Evolutionary conservation across 2,113 vertebrate genomes (phyloP).

Genomic region (Myotis davidii): DNA sequence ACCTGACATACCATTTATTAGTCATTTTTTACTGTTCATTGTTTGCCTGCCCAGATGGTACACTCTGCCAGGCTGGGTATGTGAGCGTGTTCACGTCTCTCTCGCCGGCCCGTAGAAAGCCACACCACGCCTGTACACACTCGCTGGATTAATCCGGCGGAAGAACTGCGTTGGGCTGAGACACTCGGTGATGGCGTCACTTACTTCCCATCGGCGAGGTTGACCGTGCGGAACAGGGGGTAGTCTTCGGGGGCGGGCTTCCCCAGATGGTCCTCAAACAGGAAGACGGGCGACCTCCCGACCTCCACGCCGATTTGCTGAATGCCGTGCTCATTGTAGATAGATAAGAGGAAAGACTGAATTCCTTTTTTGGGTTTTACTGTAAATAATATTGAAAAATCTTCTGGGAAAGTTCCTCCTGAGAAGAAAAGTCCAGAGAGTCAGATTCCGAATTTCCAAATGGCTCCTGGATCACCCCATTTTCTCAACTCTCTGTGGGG

Average conservation of each 20-base stretch:
- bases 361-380: constrained; percentile 94
- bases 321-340: constrained; percentile 95
- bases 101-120: background rate
- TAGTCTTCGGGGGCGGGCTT: constrained; percentile 96
- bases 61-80: background rate
- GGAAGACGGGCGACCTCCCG: constrained; percentile 95
- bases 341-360: constrained; percentile 96
- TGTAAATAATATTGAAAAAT: constrained; percentile 98
- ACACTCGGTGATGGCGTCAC: constrained; percentile 70
- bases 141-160: background rate
- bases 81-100: background rate
- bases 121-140: background rate
- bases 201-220: constrained; percentile 97
- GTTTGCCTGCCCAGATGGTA: background rate
- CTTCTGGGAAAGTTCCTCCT: constrained; percentile 95
- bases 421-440: constrained; percentile 57
- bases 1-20: background rate
- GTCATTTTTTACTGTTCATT: background rate
- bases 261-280: constrained; percentile 96
- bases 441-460: constrained; percentile 31
- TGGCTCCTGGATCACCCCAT: background rate
- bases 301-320: constrained; percentile 97
- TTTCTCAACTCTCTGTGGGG: background rate
- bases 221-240: constrained; percentile 94
- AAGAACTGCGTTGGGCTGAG: background rate